Base-by-base conservation (phyloP, 2,113 vertebrate species). In the Chloropsis cyanopogon region DNA sequence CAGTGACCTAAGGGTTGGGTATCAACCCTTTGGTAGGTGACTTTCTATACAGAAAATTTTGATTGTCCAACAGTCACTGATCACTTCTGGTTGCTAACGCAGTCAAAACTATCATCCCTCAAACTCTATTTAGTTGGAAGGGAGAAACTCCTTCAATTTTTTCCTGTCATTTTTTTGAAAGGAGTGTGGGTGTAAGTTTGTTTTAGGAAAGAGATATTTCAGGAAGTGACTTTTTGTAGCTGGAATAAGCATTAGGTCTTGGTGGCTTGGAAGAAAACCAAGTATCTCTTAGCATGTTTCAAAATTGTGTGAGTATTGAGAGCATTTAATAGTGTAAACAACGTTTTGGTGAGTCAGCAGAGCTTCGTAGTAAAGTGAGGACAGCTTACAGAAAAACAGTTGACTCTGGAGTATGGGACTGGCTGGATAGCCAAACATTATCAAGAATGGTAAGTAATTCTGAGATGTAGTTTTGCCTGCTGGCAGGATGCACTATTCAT, bases 211-310 rank as follows among this genome's bases (percentile, higher is more conserved):
- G 71, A 57, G 64, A 21, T 85, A 71, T 87, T 95, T 95, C 89
- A 92, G 89, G 80, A 93, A 79, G 59, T 91, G 73, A 87, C 75
- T 85, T 92, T 93, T 76, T 82, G 84, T 75, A 91, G 46, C 57
- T 88, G 78, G 57, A 93, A 76, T 82, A 91, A 82, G 85, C 72
- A 86, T 77, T 23, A 80, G 68, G 76, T 50, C 39, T 41, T 76
- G 20, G 49, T 79, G 64, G 35, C 46, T 92, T 92, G 84, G 86
- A 75, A 68, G 42, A 84, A 71, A 76, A 72, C 42, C 84, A 89
- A 56, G 0, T 54, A 31, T 63, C 44, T 90, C 61, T 31, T 88
- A 47, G 49, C 10, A 1, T 46, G 31, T 84, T 91, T 91, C 53
- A 53, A 87, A 69, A 84, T 50, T 54, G 31, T 87, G 28, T 70